phyloP scores from a whole-genome alignment of 2,888 invertebrate genomes.

The Thyatira batis region DNA sequence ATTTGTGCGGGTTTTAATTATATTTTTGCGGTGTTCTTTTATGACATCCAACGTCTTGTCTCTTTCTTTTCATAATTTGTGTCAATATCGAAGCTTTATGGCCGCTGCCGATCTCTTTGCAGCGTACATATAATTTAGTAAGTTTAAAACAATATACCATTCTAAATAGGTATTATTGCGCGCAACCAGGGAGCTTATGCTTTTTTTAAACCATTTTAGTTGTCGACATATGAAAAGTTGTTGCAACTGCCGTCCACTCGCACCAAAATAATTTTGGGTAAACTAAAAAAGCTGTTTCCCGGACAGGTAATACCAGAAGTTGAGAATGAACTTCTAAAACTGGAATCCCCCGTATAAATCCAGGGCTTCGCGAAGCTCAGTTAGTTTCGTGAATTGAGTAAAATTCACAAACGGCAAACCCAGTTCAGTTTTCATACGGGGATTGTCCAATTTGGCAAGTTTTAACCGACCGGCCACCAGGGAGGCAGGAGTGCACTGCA shows the following conservation, averaged over 20 bases:
- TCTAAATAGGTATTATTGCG: background rate
- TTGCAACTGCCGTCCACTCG: background rate
- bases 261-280: background rate
- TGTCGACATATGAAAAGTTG: background rate
- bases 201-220: no score
- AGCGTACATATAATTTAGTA: no score
- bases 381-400: constrained; percentile 26
- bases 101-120: no score
- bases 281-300: background rate
- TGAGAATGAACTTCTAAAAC: background rate
- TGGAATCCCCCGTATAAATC: constrained; percentile 1
- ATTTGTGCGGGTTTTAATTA: no score
- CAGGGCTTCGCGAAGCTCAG: background rate
- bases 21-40: no score
- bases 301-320: background rate
- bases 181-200: background rate
- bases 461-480: constrained; percentile 45
- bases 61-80: no score
- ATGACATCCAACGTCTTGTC: no score
- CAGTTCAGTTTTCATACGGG: constrained; percentile 34
- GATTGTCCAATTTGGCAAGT: constrained; percentile 61
- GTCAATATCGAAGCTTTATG: no score
- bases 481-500: constrained; percentile 51
- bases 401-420: constrained; percentile 16
- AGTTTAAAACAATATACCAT: no score